Evolutionary conservation across 2,888 invertebrate genomes (phyloP).

Genomic region (Lordiphosa andalusiaca): DNA sequence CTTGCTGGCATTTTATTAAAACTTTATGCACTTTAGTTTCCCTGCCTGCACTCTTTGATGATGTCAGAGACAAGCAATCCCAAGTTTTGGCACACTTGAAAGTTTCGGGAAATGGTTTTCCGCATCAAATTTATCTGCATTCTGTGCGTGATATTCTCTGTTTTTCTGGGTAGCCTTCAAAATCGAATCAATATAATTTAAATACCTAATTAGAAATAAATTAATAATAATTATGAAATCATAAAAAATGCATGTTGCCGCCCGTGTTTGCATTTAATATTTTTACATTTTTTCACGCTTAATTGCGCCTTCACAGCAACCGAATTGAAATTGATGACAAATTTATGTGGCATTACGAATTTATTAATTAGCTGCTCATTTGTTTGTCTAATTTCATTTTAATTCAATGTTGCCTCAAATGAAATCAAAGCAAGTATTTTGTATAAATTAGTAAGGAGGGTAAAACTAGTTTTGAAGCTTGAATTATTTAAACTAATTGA

Average conservation of each 20-base stretch:
- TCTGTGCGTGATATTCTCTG: background rate
- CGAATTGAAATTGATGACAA: conserved; percentile 61
- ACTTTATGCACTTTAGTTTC: conserved; percentile 5
- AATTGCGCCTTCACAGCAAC: conserved; percentile 17
- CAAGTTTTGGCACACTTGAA: conserved; percentile 1
- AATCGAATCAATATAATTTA: conserved; percentile 34
- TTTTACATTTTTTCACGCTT: conserved; percentile 17
- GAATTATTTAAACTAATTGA: conserved; percentile 20
- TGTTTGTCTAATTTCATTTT: conserved; percentile 55
- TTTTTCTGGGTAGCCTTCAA: background rate
- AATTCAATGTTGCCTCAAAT: conserved; percentile 40
- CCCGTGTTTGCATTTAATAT: conserved; percentile 15
- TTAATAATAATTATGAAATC: conserved; percentile 46
- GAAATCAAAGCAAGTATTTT: conserved; percentile 20
- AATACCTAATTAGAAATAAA: conserved; percentile 54
- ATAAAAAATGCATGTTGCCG: conserved; percentile 33
- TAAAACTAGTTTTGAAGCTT: background rate
- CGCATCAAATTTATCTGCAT: conserved; percentile 1
- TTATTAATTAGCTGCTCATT: conserved; percentile 59
- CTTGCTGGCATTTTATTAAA: background rate
- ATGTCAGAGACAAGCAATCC: conserved; percentile 2
- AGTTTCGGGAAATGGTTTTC: background rate
- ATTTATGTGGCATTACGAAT: conserved; percentile 64
- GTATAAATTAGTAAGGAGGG: conserved; percentile 27
- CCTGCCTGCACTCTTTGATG: background rate